Conservation (phyloP, 2,113 vertebrate genomes). For the Rhadina sibilatrix region DNA sequence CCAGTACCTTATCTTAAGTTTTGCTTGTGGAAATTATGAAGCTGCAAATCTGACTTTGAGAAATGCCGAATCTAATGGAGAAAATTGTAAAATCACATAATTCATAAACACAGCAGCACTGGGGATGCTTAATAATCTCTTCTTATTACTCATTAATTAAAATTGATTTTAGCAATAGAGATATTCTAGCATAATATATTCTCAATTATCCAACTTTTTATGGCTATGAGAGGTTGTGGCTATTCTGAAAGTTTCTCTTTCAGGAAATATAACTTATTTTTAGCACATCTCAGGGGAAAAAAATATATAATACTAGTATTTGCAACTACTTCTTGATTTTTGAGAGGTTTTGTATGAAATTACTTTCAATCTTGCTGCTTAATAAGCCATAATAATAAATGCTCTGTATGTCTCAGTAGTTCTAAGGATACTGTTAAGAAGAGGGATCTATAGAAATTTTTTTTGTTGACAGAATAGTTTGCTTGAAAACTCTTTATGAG, state of each 20-base stretch:
- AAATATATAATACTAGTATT: not conserved
- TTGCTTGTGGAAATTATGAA: not conserved
- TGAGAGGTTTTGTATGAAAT: not conserved
- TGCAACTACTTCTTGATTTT: not conserved
- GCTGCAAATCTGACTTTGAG: not conserved
- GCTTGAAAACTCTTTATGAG: not conserved
- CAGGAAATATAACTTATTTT: not conserved
- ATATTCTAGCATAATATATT: not conserved
- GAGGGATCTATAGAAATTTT: not conserved
- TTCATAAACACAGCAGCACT: not conserved
- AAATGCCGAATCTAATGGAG: not conserved
- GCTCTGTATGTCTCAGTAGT: not conserved
- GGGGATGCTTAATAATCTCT: not conserved
- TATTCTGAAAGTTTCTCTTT: not conserved
- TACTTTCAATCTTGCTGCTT: not conserved
- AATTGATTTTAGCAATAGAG: not conserved
- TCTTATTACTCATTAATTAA: not conserved
- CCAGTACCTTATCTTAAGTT: not conserved
- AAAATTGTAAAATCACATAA: not conserved
- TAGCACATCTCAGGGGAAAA: not conserved
- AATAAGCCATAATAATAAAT: not conserved
- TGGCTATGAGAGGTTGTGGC: not conserved
- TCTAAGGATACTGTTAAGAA: not conserved
- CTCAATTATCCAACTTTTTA: not conserved
- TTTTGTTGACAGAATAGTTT: not conserved